These are phyloP conservation scores for Aspidiotus rigidus DNA, from an alignment of 2,888 invertebrate genomes.

Conservation along the genomic window DNA sequence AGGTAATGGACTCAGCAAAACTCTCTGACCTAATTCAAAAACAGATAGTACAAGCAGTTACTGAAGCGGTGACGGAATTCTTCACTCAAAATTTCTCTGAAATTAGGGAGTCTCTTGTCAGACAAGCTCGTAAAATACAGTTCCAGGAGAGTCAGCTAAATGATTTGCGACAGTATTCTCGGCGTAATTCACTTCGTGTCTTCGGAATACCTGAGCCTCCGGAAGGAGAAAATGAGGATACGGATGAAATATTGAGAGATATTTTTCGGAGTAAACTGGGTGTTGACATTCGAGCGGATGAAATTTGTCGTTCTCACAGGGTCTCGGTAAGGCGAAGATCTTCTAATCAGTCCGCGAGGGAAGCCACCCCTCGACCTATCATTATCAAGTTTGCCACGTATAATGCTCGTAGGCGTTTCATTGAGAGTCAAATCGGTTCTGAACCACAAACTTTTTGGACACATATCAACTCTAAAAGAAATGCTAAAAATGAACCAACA, in stretches of 20 bases:
- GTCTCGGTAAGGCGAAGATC: neutral
- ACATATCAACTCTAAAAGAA: too few species aligned
- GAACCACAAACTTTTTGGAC: too few species aligned
- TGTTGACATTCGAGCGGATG: neutral
- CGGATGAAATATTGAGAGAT: neutral
- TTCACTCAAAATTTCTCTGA: neutral
- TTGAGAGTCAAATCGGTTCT: too few species aligned
- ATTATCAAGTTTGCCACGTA: too few species aligned
- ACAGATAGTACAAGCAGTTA: neutral
- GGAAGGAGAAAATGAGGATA: too few species aligned
- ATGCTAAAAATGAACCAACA: too few species aligned
- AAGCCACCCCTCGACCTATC: neutral
- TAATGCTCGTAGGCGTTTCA: too few species aligned
- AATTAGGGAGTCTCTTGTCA: neutral
- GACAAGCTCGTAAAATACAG: neutral
- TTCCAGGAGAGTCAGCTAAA: neutral
- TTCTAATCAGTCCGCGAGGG: neutral
- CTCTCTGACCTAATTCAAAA: neutral
- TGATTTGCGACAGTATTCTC: neutral
- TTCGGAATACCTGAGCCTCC: neutral
- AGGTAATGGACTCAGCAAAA: neutral
- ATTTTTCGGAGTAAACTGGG: neutral
- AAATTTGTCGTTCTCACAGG: neutral
- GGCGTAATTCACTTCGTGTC: neutral
- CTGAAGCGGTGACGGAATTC: neutral